Conservation (phyloP, 2,888 invertebrate species). For the Lasioglossum lativentre region DNA sequence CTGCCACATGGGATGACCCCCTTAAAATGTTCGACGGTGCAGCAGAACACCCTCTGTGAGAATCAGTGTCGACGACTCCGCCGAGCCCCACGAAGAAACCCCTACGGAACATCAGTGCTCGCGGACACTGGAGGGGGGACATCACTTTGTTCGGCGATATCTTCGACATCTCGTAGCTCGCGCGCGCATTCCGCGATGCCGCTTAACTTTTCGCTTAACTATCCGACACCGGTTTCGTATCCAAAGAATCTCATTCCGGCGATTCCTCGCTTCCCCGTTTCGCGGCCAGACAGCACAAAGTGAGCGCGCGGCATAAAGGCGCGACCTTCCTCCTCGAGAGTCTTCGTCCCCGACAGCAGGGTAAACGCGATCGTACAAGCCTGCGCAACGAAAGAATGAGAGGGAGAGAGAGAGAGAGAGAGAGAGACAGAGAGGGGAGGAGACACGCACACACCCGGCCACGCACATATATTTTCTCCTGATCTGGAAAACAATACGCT, state of each 20-base stretch:
- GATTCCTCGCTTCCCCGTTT: constrained; percentile 61
- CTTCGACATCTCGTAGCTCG: constrained; percentile 39
- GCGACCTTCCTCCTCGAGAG: constrained; percentile 67
- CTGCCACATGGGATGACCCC: too few relatives aligned
- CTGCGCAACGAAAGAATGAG: constrained; percentile 3
- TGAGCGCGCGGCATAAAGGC: constrained; percentile 69
- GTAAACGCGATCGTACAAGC: constrained; percentile 20
- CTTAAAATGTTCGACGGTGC: background rate
- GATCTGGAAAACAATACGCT: constrained; percentile 84
- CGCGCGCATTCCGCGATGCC: constrained; percentile 61
- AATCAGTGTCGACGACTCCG: background rate
- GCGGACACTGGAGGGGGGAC: background rate
- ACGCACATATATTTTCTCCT: constrained; percentile 83
- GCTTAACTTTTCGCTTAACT: constrained; percentile 67
- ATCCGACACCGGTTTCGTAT: constrained; percentile 67
- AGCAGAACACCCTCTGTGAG: background rate
- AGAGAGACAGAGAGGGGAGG: background rate
- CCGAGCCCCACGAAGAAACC: background rate
- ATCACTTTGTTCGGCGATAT: constrained; percentile 47
- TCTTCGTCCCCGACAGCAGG: constrained; percentile 64
- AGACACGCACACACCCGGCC: background rate
- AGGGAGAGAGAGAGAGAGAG: background rate
- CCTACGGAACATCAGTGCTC: background rate
- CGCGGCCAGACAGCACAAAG: constrained; percentile 73
- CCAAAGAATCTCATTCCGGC: constrained; percentile 72